Conservation (phyloP, 1,140 invertebrate species). For the Apis dorsata region DNA sequence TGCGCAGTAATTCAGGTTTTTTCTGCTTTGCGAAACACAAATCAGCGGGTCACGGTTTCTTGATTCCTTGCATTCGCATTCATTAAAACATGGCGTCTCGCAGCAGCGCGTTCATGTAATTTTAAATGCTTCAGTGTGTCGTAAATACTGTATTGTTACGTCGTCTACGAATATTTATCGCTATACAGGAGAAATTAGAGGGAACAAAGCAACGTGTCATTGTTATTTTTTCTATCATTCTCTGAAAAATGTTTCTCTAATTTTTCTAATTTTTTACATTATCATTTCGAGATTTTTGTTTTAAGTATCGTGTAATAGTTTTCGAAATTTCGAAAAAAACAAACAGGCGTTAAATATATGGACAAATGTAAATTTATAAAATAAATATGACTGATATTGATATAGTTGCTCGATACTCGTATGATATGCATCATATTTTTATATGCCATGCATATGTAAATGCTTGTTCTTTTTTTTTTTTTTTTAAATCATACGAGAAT, state of each 20-base stretch:
- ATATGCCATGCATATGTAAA: too few relatives aligned
- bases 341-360: too few relatives aligned
- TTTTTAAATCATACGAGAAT: too few relatives aligned
- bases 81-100: slow-evolving; percentile 35
- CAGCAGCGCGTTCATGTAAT: slow-evolving; percentile 15
- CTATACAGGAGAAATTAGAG: background rate
- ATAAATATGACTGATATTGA: too few relatives aligned
- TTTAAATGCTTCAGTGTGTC: slow-evolving; percentile 34
- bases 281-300: background rate
- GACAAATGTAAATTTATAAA: too few relatives aligned
- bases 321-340: background rate
- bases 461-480: too few relatives aligned
- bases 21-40: slow-evolving; percentile 44
- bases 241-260: background rate
- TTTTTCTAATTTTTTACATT: background rate
- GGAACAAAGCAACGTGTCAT: background rate
- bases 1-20: background rate
- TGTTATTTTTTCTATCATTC: background rate
- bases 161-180: slow-evolving; percentile 3
- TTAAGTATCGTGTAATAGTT: too few relatives aligned
- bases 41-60: slow-evolving; percentile 50
- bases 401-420: too few relatives aligned
- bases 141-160: slow-evolving; percentile 32
- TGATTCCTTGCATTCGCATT: slow-evolving; percentile 40
- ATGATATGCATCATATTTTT: too few relatives aligned